These are phyloP conservation scores for Helicoverpa zea DNA, from an alignment of 1,140 invertebrate species.

Conservation along the genomic window DNA sequence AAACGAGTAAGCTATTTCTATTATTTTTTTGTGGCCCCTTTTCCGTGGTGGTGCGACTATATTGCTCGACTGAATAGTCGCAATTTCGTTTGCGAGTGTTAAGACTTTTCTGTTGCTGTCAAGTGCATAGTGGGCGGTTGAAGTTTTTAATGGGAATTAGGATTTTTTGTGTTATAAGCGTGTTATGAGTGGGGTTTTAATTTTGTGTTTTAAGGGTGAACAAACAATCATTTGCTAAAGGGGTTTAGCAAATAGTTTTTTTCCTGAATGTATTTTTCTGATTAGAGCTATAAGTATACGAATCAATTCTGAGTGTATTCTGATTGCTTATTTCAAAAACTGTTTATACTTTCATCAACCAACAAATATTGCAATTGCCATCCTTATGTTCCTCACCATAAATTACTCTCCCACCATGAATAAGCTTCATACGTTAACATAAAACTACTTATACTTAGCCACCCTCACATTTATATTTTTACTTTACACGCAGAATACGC, in stretches of 20 bases:
- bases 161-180: background rate
- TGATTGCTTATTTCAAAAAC: too few relatives aligned
- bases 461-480: conserved; percentile 17
- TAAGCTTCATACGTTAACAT: conserved; percentile 24
- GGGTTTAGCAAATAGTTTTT: too few relatives aligned
- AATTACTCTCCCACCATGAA: conserved; percentile 4
- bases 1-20: conserved; percentile 51
- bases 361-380: conserved; percentile 11
- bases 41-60: conserved; percentile 18
- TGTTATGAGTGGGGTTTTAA: background rate
- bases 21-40: conserved; percentile 33
- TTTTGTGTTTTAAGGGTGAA: background rate
- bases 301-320: too few relatives aligned
- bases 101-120: conserved; percentile 20
- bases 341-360: too few relatives aligned
- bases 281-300: too few relatives aligned
- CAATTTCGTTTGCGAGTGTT: background rate
- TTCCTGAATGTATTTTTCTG: too few relatives aligned
- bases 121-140: background rate
- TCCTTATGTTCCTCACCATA: conserved; percentile 2
- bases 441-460: conserved; percentile 13
- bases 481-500: conserved; percentile 32
- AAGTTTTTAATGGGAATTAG: conserved; percentile 25
- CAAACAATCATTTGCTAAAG: too few relatives aligned
- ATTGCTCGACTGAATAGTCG: conserved; percentile 20